Percentiles rank a stretch among this genome's conserved stretches.
These are phyloP conservation scores for Mesocricetus auratus DNA, from an alignment of 2,113 vertebrate genomes.

Conservation along the genomic window DNA sequence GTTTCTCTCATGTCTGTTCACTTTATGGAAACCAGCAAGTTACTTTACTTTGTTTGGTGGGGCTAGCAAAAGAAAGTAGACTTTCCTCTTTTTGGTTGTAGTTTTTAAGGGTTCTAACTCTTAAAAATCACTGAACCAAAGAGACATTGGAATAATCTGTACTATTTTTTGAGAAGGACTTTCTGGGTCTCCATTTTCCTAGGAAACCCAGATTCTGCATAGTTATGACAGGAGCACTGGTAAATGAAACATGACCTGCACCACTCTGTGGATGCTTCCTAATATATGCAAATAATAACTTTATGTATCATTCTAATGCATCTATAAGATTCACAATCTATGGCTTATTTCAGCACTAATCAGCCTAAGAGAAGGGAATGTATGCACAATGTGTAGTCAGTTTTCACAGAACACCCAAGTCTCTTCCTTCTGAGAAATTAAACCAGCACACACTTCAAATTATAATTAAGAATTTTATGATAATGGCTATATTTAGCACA, in stretches of 20 bases:
- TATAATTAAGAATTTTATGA: slow-evolving; percentile 68
- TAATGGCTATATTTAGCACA: slow-evolving; percentile 66
- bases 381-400: neutral
- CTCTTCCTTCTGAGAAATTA: slow-evolving; percentile 63
- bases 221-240: neutral
- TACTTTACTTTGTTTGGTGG: neutral
- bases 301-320: neutral
- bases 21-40: neutral
- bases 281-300: slow-evolving; percentile 36
- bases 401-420: slow-evolving; percentile 29
- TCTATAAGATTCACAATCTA: neutral
- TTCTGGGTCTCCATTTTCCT: slow-evolving; percentile 66
- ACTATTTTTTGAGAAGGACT: slow-evolving; percentile 30
- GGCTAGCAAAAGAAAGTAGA: neutral
- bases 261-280: neutral
- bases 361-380: slow-evolving; percentile 12
- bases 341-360: neutral
- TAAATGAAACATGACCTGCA: neutral
- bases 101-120: neutral
- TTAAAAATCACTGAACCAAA: neutral
- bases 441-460: slow-evolving; percentile 53
- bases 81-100: neutral
- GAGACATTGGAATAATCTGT: neutral
- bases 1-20: neutral
- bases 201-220: neutral